A percentile compares a stretch with the other conserved stretches of the same genome.
Conservation (phyloP, 2,888 invertebrate species). For the Myopa testacea region DNA sequence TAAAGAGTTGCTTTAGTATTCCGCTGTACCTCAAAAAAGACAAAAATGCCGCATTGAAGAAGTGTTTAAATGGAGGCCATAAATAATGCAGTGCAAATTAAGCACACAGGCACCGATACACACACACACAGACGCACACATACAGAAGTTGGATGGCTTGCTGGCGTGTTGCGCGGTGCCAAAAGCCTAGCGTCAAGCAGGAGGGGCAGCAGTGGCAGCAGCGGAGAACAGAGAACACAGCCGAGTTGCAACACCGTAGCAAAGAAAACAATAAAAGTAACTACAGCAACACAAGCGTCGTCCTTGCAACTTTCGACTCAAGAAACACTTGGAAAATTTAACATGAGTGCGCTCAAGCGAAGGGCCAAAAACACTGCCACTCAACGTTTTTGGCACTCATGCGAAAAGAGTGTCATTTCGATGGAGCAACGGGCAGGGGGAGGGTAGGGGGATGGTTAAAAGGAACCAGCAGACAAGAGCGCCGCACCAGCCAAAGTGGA, state of each 20-base stretch:
- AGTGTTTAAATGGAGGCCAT: constrained; percentile 5
- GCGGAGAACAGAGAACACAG: too few species aligned
- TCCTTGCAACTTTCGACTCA: constrained; percentile 3
- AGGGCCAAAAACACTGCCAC: constrained; percentile 12
- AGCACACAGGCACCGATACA: neutral
- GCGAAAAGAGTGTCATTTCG: constrained; percentile 13
- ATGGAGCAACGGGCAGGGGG: neutral
- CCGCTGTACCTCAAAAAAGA: neutral
- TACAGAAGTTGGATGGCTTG: neutral
- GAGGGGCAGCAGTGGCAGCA: neutral
- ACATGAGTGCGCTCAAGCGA: constrained; percentile 22
- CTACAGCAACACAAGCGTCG: neutral
- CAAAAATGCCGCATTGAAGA: neutral
- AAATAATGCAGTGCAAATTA: constrained; percentile 7
- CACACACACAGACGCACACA: neutral
- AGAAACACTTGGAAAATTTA: constrained; percentile 18
- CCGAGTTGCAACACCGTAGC: neutral
- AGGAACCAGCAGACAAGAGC: too few species aligned
- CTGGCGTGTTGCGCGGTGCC: constrained; percentile 1
- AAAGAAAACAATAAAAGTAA: constrained; percentile 3
- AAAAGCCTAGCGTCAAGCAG: neutral
- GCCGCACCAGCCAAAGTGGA: too few species aligned
- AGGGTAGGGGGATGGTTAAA: neutral
- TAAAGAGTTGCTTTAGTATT: neutral
- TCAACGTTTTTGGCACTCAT: constrained; percentile 22